These are phyloP conservation scores for Agrochola lychnidis DNA, from an alignment of 2,888 invertebrate species.

Conservation along the genomic window DNA sequence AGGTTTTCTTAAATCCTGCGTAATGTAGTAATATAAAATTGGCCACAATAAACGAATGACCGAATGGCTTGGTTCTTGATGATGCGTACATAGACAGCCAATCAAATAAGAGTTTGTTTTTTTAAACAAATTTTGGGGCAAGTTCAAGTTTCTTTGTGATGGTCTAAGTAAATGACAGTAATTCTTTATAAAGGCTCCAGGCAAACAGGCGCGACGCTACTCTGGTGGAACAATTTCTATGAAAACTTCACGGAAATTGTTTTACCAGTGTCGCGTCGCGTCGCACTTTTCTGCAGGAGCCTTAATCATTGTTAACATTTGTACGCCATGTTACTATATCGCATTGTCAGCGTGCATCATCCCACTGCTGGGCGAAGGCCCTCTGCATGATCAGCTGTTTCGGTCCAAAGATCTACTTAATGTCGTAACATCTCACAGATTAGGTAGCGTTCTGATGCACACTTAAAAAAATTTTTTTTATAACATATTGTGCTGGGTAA, in stretches of 20 bases:
- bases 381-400: background rate
- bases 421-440: background rate
- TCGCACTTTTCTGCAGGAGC: too few relatives aligned
- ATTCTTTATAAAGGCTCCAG: background rate
- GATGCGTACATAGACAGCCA: background rate
- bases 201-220: too few relatives aligned
- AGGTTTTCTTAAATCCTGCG: constrained; percentile 4
- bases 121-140: background rate
- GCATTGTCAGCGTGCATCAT: background rate
- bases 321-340: background rate
- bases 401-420: background rate
- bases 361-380: background rate
- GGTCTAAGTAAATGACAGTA: background rate
- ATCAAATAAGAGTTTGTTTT: background rate
- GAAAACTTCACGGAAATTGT: too few relatives aligned
- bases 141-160: background rate
- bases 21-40: background rate
- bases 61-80: background rate
- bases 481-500: background rate
- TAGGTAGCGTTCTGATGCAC: background rate
- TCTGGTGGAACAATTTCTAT: too few relatives aligned
- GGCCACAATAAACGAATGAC: background rate
- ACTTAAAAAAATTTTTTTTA: background rate
- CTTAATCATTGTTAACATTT: background rate
- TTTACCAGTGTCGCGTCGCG: too few relatives aligned